Conservation (phyloP, 2,888 invertebrate genomes). For the Eupeodes latifasciatus region DNA sequence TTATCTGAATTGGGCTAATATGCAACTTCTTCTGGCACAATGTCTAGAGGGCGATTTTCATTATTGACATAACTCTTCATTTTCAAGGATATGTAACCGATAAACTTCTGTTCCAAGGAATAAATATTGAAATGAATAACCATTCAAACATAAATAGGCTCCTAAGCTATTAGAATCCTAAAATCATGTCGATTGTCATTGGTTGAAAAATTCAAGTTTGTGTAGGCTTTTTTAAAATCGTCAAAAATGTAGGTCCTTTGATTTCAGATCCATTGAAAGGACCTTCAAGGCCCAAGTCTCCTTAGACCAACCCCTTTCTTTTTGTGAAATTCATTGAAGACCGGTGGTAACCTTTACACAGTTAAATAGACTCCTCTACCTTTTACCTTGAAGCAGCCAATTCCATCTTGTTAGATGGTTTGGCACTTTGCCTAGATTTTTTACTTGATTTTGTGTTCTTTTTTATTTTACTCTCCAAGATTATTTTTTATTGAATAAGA, state of each 20-base stretch:
- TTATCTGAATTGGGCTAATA: neutral
- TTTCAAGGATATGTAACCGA: too few relatives aligned
- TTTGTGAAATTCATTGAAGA: neutral
- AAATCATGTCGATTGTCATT: too few relatives aligned
- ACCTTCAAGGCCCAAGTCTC: neutral
- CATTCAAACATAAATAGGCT: too few relatives aligned
- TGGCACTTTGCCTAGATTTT: constrained; percentile 70
- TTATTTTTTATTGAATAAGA: constrained; percentile 67
- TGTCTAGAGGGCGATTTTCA: neutral
- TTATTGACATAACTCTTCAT: too few relatives aligned
- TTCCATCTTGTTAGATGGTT: constrained; percentile 61
- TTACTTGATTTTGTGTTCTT: neutral
- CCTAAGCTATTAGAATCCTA: too few relatives aligned
- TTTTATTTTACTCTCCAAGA: constrained; percentile 14
- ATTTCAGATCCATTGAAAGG: neutral
- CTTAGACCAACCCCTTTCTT: neutral
- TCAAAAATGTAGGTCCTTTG: neutral
- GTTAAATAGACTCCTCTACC: constrained; percentile 23
- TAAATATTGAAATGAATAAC: too few relatives aligned
- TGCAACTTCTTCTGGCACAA: neutral
- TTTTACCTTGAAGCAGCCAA: constrained; percentile 39
- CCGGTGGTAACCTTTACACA: constrained; percentile 29
- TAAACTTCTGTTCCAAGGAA: too few relatives aligned
- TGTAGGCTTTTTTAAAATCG: too few relatives aligned
- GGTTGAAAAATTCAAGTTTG: too few relatives aligned